Base-by-base conservation (phyloP, 2,113 vertebrate species). In the Malaclemys terrapin region DNA sequence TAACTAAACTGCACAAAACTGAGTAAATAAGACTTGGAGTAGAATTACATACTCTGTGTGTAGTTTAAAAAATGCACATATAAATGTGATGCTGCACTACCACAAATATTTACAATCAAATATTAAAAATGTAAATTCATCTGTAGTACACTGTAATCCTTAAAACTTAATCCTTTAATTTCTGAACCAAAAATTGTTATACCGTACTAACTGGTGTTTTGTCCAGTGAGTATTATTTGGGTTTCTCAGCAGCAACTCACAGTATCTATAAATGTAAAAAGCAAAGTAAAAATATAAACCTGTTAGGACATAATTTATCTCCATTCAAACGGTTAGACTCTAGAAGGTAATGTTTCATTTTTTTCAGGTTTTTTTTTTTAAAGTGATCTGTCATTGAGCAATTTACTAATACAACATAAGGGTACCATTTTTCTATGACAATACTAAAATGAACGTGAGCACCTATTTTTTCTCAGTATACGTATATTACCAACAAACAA, bases 221-320 rank as follows among this genome's bases (percentile, higher is more conserved):
- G 49, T 31, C 90, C 85, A 17, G 25, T 87, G 69, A 81, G 35
- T 72, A 57, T 13, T 38, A 35, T 93, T 91, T 88, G 19, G 24
- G 16, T 93, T 54, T 93, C 9, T 89, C 84, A 84, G 83, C 52
- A 89, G 38, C 80, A 38, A 13, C n/a, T 94, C 20, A 62, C 25
- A 84, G 53, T 4, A 4, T 1, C 10, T 78, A 25, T 62, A 88
- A 93, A 49, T 82, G 49, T 50, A 47, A 31, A 95, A 92, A 38
- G 24, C 79, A 19, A 80, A 80, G 84, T 93, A n/a, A 0, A 29
- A 45, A 5, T 1, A 7, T 86, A n/a, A n/a, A 38, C 19, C 19
- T 38, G 8, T 95, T 88, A 78, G n/a, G 2, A 29, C 92, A 90
- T 27, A 81, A 59, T 82, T 81, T 81, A 45, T 9, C 94, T 95